Evolutionary conservation across 1,140 invertebrate genomes (phyloP), one percentile per base, ranked within the genome.

Genomic region (Globodera ellingtonae): DNA sequence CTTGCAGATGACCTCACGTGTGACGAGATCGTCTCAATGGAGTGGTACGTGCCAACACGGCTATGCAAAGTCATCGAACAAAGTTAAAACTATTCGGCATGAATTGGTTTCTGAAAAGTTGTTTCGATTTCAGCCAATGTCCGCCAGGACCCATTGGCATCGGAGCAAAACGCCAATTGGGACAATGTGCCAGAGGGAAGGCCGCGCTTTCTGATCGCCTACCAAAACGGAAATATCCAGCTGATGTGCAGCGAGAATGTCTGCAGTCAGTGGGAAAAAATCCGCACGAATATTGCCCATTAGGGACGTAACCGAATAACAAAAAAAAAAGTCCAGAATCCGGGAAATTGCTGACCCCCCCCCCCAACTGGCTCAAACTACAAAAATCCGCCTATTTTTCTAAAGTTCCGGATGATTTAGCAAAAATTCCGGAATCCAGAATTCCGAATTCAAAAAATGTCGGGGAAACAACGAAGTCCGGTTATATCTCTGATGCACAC

Each of bases 161-260:
- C 13, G 56, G 13, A 62, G 18, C 56, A 15, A 18, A 62, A 62
- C 3, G 46, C 46, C n/a, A 74, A 15, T 65, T 93, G 93, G 2
- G 93, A 92, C 82, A 89, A 93, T 0, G 92, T 94, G 35, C 87
- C 92, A 0, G 93, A 93, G 80, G 82, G 81, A 73, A 93, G 93
- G 87, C 95, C 95, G 0, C 92, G 93, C 46, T 90, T 98, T 46
- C 94, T 93, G 0, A 93, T 98, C 82, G 95, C 94, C 84, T 98
- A 95, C 90, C 93, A 94, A 90, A 94, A 92, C 90, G 96, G 96
- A 0, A 91, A 93, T 79, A 91, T 96, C 84, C 93, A 96, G 87
- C 90, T 98, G 21, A 96, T 98, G 94, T 92, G 92, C 85, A 93
- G 93, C 89, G 94, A 95, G 87, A 93, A 92, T 87, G 96, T 98